phyloP scores from a whole-genome alignment of 2,113 vertebrate species.

The Aspiorhynchus laticeps region DNA sequence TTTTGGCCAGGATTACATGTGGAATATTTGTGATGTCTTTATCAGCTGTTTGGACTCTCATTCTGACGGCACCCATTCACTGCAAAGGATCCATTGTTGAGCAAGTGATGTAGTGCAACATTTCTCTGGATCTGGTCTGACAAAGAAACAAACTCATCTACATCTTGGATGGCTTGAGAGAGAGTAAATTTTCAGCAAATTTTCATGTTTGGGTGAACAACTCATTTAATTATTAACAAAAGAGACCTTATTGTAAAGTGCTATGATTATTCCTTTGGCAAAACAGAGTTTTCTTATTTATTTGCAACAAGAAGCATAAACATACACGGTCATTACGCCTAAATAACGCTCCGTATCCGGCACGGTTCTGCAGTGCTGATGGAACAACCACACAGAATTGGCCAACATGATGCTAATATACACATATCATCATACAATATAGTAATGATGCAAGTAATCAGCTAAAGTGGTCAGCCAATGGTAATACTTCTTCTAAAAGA shows the following conservation, averaged over 20 bases:
- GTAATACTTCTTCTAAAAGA: background rate
- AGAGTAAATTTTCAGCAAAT: background rate
- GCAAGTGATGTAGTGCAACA: background rate
- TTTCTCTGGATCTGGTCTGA: background rate
- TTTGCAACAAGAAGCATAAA: background rate
- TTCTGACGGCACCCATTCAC: too few relatives aligned
- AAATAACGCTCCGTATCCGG: background rate
- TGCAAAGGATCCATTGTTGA: too few relatives aligned
- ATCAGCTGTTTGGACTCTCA: too few relatives aligned
- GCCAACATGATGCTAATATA: background rate
- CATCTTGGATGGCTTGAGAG: too few relatives aligned
- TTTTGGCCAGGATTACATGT: too few relatives aligned
- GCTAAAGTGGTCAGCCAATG: background rate
- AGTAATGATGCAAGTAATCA: background rate
- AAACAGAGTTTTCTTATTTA: background rate
- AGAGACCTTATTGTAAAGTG: background rate
- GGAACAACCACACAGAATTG: conserved; percentile 10
- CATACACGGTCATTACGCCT: background rate
- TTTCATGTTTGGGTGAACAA: background rate
- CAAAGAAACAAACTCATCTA: background rate
- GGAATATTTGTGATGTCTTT: too few relatives aligned
- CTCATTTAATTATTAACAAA: background rate
- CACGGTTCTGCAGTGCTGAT: background rate
- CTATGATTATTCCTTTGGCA: background rate
- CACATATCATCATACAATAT: background rate